Conservation (phyloP, 2,888 invertebrate species). For the Hirtodrosophila cameraria region DNA sequence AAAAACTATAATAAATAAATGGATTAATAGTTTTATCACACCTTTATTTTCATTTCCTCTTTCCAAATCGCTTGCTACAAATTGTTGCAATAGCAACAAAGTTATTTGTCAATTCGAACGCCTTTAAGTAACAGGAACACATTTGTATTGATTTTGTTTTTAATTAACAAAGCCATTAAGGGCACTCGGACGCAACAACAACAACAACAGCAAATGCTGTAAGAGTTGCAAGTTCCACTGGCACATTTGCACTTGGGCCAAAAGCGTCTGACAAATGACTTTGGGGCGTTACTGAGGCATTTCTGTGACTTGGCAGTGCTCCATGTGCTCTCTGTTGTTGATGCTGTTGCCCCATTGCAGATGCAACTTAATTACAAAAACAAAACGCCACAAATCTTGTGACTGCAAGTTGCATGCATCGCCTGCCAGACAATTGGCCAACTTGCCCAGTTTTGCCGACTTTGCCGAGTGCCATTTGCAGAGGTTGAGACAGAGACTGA, state of each 20-base stretch:
- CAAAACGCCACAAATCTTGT: conserved; percentile 65
- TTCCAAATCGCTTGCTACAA: conserved; percentile 2
- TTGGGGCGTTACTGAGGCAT: conserved; percentile 52
- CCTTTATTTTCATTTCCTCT: no score
- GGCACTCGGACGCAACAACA: conserved; percentile 43
- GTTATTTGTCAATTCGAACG: conserved; percentile 43
- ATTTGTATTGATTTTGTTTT: conserved; percentile 73
- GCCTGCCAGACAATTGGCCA: conserved; percentile 74
- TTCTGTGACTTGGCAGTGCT: conserved; percentile 36
- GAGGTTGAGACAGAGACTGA: conserved; percentile 8
- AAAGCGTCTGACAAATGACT: conserved; percentile 61
- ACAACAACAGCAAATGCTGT: conserved; percentile 9
- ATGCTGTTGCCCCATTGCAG: conserved; percentile 45
- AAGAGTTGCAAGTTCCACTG: conserved; percentile 39
- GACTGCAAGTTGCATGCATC: conserved; percentile 45
- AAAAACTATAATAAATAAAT: not conserved
- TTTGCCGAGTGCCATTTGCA: conserved; percentile 32
- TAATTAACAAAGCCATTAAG: conserved; percentile 81
- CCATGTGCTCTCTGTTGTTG: conserved; percentile 15
- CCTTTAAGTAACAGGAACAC: conserved; percentile 13
- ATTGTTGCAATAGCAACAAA: conserved; percentile 10
- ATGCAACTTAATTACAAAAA: conserved; percentile 76
- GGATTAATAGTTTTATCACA: not conserved
- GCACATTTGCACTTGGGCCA: conserved; percentile 36
- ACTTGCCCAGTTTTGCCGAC: conserved; percentile 32